Evolutionary conservation across 2,797 vertebrate species (phyloP).

Genomic region (Monodelphis domestica): DNA sequence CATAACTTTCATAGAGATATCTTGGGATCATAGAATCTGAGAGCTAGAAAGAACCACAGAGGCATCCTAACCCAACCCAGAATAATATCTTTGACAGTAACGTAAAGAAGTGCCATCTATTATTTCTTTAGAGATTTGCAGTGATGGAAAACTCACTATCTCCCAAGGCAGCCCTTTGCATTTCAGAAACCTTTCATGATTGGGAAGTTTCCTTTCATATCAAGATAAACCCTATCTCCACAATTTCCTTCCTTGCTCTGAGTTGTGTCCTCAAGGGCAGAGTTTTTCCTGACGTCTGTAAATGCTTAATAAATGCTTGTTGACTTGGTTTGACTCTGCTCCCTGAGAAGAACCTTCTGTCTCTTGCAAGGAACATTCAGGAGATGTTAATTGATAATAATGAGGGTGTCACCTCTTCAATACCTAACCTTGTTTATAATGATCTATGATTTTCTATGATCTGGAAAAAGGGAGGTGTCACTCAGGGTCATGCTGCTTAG

Average conservation of each 20-base stretch:
- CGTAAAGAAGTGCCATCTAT: background rate
- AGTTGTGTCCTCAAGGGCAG: background rate
- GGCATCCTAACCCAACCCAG: background rate
- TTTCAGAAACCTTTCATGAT: background rate
- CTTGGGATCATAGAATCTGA: background rate
- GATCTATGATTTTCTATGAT: slow-evolving; percentile 44
- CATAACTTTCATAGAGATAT: background rate
- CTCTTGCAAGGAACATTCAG: slow-evolving; percentile 32
- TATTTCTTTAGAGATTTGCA: background rate
- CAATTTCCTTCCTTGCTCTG: background rate
- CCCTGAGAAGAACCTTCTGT: background rate
- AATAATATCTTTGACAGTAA: background rate
- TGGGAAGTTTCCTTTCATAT: background rate
- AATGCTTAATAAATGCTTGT: slow-evolving; percentile 52
- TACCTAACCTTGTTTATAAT: slow-evolving; percentile 72
- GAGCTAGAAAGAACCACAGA: background rate
- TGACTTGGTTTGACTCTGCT: slow-evolving; percentile 41
- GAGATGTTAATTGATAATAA: slow-evolving; percentile 52
- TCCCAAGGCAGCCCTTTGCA: background rate
- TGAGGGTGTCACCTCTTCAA: slow-evolving; percentile 48
- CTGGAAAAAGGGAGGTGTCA: slow-evolving; percentile 50
- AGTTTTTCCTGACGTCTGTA: background rate
- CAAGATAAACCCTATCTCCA: background rate
- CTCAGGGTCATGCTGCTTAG: background rate
- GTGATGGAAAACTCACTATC: background rate